Conservation (phyloP, 2,888 invertebrate genomes). For the Hecatera dysodea region DNA sequence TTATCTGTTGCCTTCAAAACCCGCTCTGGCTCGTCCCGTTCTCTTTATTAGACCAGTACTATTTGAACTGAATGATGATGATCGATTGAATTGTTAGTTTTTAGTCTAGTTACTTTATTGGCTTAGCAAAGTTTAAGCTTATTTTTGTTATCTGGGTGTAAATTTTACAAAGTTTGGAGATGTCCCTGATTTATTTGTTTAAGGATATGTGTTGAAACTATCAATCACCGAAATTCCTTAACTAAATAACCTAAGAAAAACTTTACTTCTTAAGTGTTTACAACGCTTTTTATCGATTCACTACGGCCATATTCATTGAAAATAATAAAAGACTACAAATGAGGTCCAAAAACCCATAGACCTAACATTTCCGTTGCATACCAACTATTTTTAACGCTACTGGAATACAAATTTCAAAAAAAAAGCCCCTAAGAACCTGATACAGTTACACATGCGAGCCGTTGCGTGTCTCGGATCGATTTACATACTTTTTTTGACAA, state of each 20-base stretch:
- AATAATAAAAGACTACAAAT: too few relatives aligned
- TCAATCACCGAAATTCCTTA: background rate
- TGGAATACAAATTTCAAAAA: conserved; percentile 53
- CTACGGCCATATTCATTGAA: conserved; percentile 26
- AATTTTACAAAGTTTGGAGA: background rate
- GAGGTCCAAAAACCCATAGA: conserved; percentile 30
- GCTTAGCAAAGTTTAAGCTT: too few relatives aligned
- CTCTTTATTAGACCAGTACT: conserved; percentile 33
- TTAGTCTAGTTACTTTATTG: background rate
- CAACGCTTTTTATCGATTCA: conserved; percentile 9
- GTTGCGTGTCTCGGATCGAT: conserved; percentile 86
- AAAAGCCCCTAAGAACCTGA: conserved; percentile 53
- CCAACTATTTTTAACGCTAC: conserved; percentile 49
- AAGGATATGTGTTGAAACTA: background rate
- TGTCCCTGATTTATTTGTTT: background rate
- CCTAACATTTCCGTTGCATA: conserved; percentile 34
- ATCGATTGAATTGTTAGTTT: conserved; percentile 8
- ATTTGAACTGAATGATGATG: conserved; percentile 23
- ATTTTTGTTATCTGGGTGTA: background rate
- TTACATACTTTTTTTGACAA: conserved; percentile 83
- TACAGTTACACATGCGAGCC: conserved; percentile 71
- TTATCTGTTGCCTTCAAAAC: conserved; percentile 18
- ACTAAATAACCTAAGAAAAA: background rate
- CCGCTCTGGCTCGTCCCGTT: conserved; percentile 2
- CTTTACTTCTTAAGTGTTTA: background rate